Base-by-base conservation (phyloP, 2,888 invertebrate genomes). In the Eulithis prunata region DNA sequence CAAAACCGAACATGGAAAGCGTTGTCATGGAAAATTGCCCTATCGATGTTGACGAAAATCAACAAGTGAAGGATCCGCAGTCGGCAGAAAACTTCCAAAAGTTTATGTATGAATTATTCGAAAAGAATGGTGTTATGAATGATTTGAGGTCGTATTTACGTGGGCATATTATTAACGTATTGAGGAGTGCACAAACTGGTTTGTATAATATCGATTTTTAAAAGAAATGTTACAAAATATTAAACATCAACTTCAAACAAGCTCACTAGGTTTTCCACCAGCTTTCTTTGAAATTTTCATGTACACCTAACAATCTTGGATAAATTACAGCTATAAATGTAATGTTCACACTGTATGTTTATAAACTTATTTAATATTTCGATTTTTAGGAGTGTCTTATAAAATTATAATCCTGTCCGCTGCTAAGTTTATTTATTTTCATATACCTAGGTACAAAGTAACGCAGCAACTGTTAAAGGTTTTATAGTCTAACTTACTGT, bases 81-180 rank as follows among this genome's bases (percentile, higher is more conserved):
- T 86, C 90, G 1, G 74, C 89, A 4, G 90, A 94, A 75, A 93
- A 94, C 78, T 95, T 95, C 84, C 94, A 94, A 83, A 90, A 88
- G 74, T 91, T 90, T 79, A 87, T 95, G 55, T 94, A 89, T 63
- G 88, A 91, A 67, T 93, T 95, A 85, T 94, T 95, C 78, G 94
- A 95, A 79, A 94, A 94, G 79, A 94, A 94, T 81, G 95, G 95
- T 13, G 83, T 95, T 59, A 79, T 95, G 45, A 90, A 93, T 45
- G 94, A 95, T 71, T 81, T 95, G 58, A 86, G 94, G 67, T 92
- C 94, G 3, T 94, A 95, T 78, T 86, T 95, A 77, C 91, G 95
- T 53, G 89, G 92, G 55, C 94, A 95, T 77, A 94, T 95, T 85
- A 90, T 95, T 12, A 87, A 90, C 68, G 89, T 94, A 5, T 76